These are phyloP conservation scores for Lithophane ornitopus DNA, from an alignment of 2,888 invertebrate genomes.

Conservation along the genomic window DNA sequence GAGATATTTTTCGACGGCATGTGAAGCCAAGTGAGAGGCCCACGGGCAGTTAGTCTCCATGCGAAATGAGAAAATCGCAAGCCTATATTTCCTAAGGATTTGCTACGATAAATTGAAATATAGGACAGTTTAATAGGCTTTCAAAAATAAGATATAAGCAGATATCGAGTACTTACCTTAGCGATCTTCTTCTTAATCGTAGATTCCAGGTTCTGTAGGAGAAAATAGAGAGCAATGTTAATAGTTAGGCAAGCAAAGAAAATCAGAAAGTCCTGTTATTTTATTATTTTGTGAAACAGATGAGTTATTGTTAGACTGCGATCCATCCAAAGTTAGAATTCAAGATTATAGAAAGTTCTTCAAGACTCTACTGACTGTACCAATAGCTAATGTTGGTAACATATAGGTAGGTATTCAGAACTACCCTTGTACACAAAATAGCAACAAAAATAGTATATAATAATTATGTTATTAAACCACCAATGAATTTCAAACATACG, in stretches of 20 bases:
- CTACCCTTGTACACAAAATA: not conserved
- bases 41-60: no score
- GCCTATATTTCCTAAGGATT: not conserved
- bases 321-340: conserved; percentile 68
- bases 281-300: conserved; percentile 45
- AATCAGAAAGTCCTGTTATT: conserved; percentile 53
- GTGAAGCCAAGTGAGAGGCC: no score
- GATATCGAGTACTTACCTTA: conserved; percentile 58
- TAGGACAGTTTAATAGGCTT: not conserved
- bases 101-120: not conserved
- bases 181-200: conserved; percentile 64
- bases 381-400: conserved; percentile 29
- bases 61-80: no score
- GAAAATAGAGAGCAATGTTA: conserved; percentile 64
- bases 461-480: not conserved
- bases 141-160: not conserved
- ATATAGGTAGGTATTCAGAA: not conserved
- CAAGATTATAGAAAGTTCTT: not conserved
- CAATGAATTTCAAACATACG: not conserved
- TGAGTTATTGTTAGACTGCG: conserved; percentile 54
- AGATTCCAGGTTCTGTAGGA: conserved; percentile 64
- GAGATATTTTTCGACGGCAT: no score
- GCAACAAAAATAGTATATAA: no score
- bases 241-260: conserved; percentile 68
- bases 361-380: not conserved